Evolutionary conservation across 2,113 vertebrate species (phyloP).

Genomic region (Entelurus aequoreus): DNA sequence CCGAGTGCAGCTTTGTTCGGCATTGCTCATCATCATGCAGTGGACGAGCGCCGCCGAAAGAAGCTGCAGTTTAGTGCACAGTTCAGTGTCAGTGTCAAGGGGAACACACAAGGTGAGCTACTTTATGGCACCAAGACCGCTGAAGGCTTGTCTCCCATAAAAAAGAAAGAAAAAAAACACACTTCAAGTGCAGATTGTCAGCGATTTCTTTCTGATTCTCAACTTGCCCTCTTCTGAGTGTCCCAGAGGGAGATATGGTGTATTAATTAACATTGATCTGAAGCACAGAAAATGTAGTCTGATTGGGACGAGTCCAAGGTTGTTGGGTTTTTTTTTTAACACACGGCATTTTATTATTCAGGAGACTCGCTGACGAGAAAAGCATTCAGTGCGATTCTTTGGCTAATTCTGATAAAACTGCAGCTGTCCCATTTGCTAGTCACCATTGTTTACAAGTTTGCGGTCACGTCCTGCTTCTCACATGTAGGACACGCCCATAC

Average conservation of each 20-base stretch:
- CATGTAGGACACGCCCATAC: not conserved
- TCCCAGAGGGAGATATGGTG: conserved; percentile 41
- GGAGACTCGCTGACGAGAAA: conserved; percentile 5
- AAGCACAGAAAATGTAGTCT: conserved; percentile 44
- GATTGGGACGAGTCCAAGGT: conserved; percentile 50
- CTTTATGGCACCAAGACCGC: conserved; percentile 18
- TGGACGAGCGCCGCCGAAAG: conserved; percentile 3
- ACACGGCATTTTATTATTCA: conserved; percentile 27
- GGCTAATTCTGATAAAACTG: no score
- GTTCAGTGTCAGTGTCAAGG: not conserved
- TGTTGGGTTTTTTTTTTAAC: conserved; percentile 35
- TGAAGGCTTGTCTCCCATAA: conserved; percentile 9
- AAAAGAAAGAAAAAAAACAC: not conserved
- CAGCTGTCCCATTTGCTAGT: not conserved
- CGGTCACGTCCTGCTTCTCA: not conserved
- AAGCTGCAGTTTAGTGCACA: not conserved
- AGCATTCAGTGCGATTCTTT: not conserved
- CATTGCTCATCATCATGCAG: not conserved
- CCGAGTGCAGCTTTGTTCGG: conserved; percentile 1
- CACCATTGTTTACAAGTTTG: not conserved
- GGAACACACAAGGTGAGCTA: conserved; percentile 5
- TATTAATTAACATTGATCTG: conserved; percentile 68
- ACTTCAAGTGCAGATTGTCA: conserved; percentile 12
- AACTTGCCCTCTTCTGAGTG: conserved; percentile 19
- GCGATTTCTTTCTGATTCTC: conserved; percentile 49